Percentiles rank a stretch among this genome's conserved stretches.
Evolutionary conservation across 1,140 invertebrate species (phyloP).

Genomic region (Drosophila nasuta): DNA sequence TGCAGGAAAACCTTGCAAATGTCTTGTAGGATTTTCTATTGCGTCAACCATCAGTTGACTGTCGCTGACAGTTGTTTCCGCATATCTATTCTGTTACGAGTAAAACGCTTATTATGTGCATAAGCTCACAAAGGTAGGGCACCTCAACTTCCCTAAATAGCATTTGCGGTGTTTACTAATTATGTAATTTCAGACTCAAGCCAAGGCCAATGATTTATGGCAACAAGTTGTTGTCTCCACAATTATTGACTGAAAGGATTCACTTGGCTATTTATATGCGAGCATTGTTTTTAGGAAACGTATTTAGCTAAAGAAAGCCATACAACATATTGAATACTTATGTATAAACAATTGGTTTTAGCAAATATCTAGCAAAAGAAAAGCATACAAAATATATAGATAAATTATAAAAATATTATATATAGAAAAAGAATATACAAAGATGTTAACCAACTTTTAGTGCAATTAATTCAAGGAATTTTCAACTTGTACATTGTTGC

Average conservation of each 20-base stretch:
- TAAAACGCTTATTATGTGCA: neutral
- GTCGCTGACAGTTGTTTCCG: neutral
- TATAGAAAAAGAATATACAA: too few relatives aligned
- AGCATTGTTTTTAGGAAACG: neutral
- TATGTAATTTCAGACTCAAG: neutral
- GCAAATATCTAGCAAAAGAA: too few relatives aligned
- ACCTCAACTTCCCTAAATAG: neutral
- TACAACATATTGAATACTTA: too few relatives aligned
- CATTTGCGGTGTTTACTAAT: neutral
- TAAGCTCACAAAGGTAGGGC: neutral
- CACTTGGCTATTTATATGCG: neutral
- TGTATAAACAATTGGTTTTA: too few relatives aligned
- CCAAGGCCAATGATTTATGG: neutral
- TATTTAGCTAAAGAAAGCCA: too few relatives aligned
- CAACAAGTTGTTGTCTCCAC: neutral
- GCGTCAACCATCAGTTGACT: neutral
- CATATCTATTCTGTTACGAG: neutral
- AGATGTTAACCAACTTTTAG: too few relatives aligned
- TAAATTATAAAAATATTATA: too few relatives aligned
- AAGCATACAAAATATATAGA: too few relatives aligned
- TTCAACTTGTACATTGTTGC: neutral
- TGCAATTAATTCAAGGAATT: neutral
- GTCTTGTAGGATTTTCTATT: neutral
- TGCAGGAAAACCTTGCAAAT: neutral
- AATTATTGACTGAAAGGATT: constrained; percentile 4